These are phyloP conservation scores for Lypha dubia DNA, from an alignment of 2,888 invertebrate genomes.

Conservation along the genomic window DNA sequence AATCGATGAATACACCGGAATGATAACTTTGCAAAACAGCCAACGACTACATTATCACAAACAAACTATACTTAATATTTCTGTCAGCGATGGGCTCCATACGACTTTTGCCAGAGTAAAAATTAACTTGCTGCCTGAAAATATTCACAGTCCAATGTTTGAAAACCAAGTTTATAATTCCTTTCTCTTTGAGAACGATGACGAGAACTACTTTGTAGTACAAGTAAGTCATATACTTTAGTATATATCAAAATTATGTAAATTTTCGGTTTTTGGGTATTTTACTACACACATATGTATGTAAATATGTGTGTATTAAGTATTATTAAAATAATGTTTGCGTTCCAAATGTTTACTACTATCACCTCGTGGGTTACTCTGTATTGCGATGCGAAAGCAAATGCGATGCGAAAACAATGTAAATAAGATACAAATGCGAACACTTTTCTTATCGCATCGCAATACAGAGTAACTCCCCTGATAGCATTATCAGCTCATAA, in stretches of 20 bases:
- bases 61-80: conserved; percentile 91
- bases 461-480: too few species aligned
- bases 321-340: too few species aligned
- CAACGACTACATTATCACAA: conserved; percentile 88
- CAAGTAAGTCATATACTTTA: conserved; percentile 83
- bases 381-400: too few species aligned
- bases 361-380: too few species aligned
- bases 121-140: conserved; percentile 90
- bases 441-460: too few species aligned
- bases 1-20: conserved; percentile 86
- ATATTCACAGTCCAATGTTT: conserved; percentile 91
- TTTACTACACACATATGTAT: too few species aligned
- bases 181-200: conserved; percentile 91
- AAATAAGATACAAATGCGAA: too few species aligned
- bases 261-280: too few species aligned
- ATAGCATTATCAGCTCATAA: too few species aligned
- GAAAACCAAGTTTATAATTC: conserved; percentile 90
- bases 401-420: too few species aligned
- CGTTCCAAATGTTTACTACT: too few species aligned
- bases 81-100: conserved; percentile 97
- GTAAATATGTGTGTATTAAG: too few species aligned
- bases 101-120: conserved; percentile 93
- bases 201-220: conserved; percentile 89
- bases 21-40: conserved; percentile 89
- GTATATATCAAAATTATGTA: neutral